Base-by-base conservation (phyloP, 2,113 vertebrate species). In the Hydropotes inermis region DNA sequence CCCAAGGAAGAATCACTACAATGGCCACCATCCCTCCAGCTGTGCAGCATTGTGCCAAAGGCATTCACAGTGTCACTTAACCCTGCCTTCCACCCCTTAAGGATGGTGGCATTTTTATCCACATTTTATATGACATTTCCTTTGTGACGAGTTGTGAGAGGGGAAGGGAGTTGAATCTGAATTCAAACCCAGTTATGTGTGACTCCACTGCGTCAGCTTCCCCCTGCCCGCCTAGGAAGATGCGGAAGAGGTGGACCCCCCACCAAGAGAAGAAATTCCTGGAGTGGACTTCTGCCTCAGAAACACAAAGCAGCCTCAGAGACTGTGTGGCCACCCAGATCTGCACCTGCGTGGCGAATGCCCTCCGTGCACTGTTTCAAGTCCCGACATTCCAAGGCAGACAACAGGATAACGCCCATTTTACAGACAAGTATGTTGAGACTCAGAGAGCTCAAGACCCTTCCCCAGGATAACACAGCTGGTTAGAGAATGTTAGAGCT, bases 11-110 rank as follows among this genome's bases (percentile, higher is more conserved):
- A 87, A 33, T 39, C 43, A 0, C 52, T 2, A 0, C 0, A 0
- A 23, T 28, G 1, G 43, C 30, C 89, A 11, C 45, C 1, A 6
- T 43, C 82, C 36, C 19, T 74, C 0, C 0, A 58, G 67, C 10
- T 13, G 21, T 3, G 0, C 7, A 3, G 5, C 2, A 0, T 21
- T 5, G 36, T 11, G 58, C 47, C 82, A 36, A 76, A 30, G 43
- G 28, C 33, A 64, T 39, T 17, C 21, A 1, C 2, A n/a, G 9
- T 45, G 28, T 92, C 58, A 0, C 15, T 81, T 27, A 64, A 14
- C 81, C 54, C 82, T 86, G 88, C 3, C 28, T 52, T 47, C 58
- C 2, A 3, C 39, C 70, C 50, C 87, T 93, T 21, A n/a, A 36
- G 61, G 55, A 78, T 76, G 52, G 67, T 13, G 55, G 36, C 43